Conservation (phyloP, 2,888 invertebrate species). For the Hoplodrina ambigua region DNA sequence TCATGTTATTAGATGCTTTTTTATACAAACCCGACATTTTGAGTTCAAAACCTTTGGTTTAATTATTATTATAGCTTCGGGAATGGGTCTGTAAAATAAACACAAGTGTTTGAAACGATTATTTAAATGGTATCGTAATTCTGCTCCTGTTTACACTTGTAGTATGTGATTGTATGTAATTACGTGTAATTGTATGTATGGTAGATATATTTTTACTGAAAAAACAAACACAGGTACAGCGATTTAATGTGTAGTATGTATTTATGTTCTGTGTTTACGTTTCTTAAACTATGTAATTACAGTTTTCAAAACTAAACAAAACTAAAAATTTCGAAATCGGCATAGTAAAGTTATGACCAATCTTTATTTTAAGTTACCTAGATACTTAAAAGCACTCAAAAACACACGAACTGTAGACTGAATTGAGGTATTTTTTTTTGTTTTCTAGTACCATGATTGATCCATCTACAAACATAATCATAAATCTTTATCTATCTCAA, state of each 20-base stretch:
- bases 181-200: background rate
- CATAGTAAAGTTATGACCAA: too few relatives aligned
- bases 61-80: conserved; percentile 18
- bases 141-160: conserved; percentile 10
- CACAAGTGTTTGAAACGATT: conserved; percentile 28
- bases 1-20: conserved; percentile 65
- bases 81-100: conserved; percentile 30
- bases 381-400: too few relatives aligned
- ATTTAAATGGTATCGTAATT: conserved; percentile 19
- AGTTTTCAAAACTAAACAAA: too few relatives aligned
- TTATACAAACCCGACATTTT: conserved; percentile 20
- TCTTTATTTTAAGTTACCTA: too few relatives aligned
- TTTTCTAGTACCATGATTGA: background rate
- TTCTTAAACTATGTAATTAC: background rate
- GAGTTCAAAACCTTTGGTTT: conserved; percentile 27
- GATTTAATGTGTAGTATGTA: too few relatives aligned
- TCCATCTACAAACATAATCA: too few relatives aligned
- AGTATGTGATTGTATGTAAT: conserved; percentile 15
- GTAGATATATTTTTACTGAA: background rate
- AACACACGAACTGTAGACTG: too few relatives aligned
- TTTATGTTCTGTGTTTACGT: background rate
- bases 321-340: too few relatives aligned
- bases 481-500: too few relatives aligned
- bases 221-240: background rate
- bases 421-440: background rate